Conservation (phyloP, 2,888 invertebrate genomes). For the Drosophila neutralis region DNA sequence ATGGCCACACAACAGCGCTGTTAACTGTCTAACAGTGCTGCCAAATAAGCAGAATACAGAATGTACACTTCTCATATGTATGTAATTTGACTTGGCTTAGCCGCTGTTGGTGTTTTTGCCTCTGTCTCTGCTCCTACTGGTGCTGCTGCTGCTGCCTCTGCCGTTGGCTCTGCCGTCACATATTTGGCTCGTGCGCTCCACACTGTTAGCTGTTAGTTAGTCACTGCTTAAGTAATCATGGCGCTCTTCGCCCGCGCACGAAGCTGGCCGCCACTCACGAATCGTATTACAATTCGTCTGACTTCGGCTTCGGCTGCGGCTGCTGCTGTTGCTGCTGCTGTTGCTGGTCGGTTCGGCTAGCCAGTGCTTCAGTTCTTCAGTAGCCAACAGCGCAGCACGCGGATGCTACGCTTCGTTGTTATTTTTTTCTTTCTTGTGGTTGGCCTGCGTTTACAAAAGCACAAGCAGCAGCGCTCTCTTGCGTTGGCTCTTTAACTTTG, state of each 20-base stretch:
- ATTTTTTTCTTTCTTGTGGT: slow-evolving; percentile 56
- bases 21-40: slow-evolving; percentile 50
- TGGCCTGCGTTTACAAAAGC: slow-evolving; percentile 51
- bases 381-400: slow-evolving; percentile 74
- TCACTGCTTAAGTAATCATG: slow-evolving; percentile 69
- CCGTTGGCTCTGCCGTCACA: slow-evolving; percentile 11
- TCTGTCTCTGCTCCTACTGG: background rate
- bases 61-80: slow-evolving; percentile 2
- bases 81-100: slow-evolving; percentile 31
- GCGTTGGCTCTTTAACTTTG: slow-evolving; percentile 59
- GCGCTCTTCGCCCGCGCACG: slow-evolving; percentile 65
- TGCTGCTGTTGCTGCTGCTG: slow-evolving; percentile 25
- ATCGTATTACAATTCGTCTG: slow-evolving; percentile 54
- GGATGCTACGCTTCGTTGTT: slow-evolving; percentile 74
- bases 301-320: slow-evolving; percentile 63
- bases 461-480: slow-evolving; percentile 60
- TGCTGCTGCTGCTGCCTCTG: background rate
- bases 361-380: slow-evolving; percentile 73
- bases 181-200: slow-evolving; percentile 58
- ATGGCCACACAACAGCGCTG: slow-evolving; percentile 38
- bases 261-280: slow-evolving; percentile 55
- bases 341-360: slow-evolving; percentile 45
- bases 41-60: slow-evolving; percentile 22
- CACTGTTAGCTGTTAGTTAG: slow-evolving; percentile 64
- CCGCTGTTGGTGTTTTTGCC: slow-evolving; percentile 1